Percentiles rank a stretch among this genome's conserved stretches.
Conservation (phyloP, 1,140 invertebrate genomes). For the Geopemphigus sp. region DNA sequence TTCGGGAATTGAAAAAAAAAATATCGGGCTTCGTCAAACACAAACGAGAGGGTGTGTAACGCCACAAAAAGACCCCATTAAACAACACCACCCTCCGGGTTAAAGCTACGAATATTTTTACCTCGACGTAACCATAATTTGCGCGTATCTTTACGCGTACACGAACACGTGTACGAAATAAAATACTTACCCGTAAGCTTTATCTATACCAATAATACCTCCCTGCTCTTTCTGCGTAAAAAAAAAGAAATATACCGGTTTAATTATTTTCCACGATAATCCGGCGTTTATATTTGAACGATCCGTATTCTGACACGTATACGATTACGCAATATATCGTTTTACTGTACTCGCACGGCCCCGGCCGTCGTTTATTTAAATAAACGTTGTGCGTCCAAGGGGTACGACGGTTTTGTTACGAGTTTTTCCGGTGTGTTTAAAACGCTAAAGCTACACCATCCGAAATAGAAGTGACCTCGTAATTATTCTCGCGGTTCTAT, state of each 20-base stretch:
- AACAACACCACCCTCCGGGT: constrained; percentile 4
- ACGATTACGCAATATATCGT: background rate
- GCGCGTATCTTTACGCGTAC: constrained; percentile 5
- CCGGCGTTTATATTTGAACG: too few relatives aligned
- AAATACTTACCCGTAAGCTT: too few relatives aligned
- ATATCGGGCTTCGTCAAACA: constrained; percentile 13
- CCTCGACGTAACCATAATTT: background rate
- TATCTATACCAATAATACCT: background rate
- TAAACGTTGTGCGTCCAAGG: too few relatives aligned
- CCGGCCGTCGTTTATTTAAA: too few relatives aligned
- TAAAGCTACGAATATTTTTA: background rate
- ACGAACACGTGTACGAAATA: too few relatives aligned
- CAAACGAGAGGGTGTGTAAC: constrained; percentile 12
- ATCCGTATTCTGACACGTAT: background rate
- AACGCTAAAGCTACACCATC: too few relatives aligned
- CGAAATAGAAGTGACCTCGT: too few relatives aligned
- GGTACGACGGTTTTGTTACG: too few relatives aligned
- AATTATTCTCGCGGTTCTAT: too few relatives aligned
- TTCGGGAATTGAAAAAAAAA: constrained; percentile 25
- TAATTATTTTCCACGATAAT: too few relatives aligned
- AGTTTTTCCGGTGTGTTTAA: too few relatives aligned
- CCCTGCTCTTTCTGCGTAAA: background rate
- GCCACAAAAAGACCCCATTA: constrained; percentile 6
- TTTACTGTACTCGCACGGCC: background rate
- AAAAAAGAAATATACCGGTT: too few relatives aligned